These are phyloP conservation scores for Neoaliturus tenellus DNA, from an alignment of 2,888 invertebrate species.

Conservation along the genomic window DNA sequence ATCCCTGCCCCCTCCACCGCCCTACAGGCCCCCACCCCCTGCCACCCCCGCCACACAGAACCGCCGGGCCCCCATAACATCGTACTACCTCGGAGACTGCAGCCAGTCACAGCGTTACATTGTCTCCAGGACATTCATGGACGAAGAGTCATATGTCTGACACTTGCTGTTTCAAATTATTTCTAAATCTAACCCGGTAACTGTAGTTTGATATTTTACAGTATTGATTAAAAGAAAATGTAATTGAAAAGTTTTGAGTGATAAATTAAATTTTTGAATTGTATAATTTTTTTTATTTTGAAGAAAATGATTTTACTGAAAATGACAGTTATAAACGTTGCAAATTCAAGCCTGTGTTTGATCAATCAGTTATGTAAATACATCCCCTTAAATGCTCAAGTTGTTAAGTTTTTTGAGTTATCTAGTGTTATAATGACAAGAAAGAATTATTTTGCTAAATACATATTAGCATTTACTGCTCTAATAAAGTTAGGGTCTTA, in stretches of 20 bases:
- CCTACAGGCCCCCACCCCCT: conserved; percentile 67
- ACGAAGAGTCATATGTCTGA: conserved; percentile 71
- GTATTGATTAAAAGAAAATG: background rate
- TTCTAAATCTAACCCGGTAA: conserved; percentile 6
- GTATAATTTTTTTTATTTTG: too few relatives aligned
- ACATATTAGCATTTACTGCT: background rate
- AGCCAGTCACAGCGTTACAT: conserved; percentile 68
- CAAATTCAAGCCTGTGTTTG: background rate
- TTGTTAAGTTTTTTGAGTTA: conserved; percentile 29
- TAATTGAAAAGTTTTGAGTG: background rate
- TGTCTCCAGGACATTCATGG: conserved; percentile 67
- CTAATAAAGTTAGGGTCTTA: background rate
- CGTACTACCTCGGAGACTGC: conserved; percentile 69
- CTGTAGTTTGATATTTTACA: background rate
- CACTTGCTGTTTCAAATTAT: conserved; percentile 16
- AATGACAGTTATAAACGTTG: background rate
- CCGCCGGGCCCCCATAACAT: conserved; percentile 69
- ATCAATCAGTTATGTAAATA: conserved; percentile 6
- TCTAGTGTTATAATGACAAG: background rate
- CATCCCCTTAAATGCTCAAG: conserved; percentile 14
- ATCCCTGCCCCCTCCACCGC: conserved; percentile 67
- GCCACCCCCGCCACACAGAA: conserved; percentile 64
- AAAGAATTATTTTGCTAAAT: background rate
- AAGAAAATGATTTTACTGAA: too few relatives aligned
- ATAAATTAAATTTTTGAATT: too few relatives aligned